Conservation (phyloP, 2,113 vertebrate genomes). For the Edolisoma coerulescens region DNA sequence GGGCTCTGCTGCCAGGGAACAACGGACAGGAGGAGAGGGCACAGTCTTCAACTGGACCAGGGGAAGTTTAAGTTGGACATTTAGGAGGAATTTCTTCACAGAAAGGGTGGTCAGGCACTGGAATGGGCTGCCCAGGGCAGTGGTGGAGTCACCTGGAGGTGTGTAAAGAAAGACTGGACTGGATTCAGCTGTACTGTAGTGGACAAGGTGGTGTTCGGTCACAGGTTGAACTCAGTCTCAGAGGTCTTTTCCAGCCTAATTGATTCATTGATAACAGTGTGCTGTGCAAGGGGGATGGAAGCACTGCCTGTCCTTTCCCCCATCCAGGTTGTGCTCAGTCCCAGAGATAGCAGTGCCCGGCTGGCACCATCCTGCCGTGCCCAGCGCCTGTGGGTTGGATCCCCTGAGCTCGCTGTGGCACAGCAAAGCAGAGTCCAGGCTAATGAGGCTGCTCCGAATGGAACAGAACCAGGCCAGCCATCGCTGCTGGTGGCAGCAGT, state of each 20-base stretch:
- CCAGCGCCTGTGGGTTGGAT: fast-evolving
- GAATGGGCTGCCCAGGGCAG: background rate
- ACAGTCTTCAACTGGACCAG: background rate
- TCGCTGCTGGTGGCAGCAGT: background rate
- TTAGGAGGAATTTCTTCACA: background rate
- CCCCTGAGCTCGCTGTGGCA: background rate
- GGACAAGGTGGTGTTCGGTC: background rate
- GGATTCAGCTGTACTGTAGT: background rate
- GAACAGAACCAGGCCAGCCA: constrained; percentile 7
- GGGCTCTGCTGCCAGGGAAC: background rate
- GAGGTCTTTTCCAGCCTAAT: background rate
- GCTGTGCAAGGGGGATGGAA: background rate
- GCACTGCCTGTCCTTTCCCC: background rate
- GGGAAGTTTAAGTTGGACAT: background rate
- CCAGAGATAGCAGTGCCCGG: fast-evolving
- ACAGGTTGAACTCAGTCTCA: background rate
- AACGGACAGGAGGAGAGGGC: too few species aligned
- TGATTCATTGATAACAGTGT: background rate
- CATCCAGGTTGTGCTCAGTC: background rate
- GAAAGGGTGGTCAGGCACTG: background rate
- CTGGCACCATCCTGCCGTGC: background rate
- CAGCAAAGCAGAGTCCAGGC: background rate
- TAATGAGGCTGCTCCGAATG: background rate
- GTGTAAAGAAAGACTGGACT: background rate
- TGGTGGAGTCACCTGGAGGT: too few species aligned